These are phyloP conservation scores for Bombycilla garrulus DNA, from an alignment of 2,113 vertebrate species.

Conservation along the genomic window DNA sequence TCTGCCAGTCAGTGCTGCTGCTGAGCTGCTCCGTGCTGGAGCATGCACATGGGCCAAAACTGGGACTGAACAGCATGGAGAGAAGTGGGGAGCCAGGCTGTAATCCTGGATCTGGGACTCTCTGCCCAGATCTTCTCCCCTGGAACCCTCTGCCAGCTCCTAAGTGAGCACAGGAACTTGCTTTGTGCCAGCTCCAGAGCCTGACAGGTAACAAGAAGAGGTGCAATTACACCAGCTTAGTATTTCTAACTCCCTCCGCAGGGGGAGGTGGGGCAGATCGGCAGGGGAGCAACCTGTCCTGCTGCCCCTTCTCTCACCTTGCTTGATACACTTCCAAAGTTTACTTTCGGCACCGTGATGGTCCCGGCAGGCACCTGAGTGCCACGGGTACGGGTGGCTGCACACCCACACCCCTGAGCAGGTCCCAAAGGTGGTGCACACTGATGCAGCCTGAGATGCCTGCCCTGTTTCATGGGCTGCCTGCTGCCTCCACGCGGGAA, in stretches of 20 bases:
- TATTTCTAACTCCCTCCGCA: neutral
- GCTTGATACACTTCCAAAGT: neutral
- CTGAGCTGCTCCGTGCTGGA: neutral
- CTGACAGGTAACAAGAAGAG: neutral
- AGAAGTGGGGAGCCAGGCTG: neutral
- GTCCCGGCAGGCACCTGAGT: neutral
- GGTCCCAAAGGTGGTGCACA: accelerated
- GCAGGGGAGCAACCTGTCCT: neutral
- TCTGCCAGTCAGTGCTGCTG: neutral
- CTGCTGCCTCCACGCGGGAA: neutral
- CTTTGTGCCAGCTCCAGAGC: neutral
- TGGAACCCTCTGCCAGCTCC: neutral
- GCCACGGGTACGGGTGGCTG: accelerated
- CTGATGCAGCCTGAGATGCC: accelerated
- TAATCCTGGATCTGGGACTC: neutral
- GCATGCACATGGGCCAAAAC: neutral
- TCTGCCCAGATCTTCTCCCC: neutral
- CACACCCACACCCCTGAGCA: accelerated
- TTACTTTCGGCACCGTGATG: neutral
- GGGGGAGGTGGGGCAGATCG: too few species aligned
- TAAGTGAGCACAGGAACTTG: accelerated
- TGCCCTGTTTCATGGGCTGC: neutral
- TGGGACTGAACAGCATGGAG: neutral
- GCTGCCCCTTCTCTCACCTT: neutral
- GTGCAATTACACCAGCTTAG: neutral